These are phyloP conservation scores for Gnatocerus cornutus DNA, from an alignment of 2,888 invertebrate genomes.

Conservation along the genomic window DNA sequence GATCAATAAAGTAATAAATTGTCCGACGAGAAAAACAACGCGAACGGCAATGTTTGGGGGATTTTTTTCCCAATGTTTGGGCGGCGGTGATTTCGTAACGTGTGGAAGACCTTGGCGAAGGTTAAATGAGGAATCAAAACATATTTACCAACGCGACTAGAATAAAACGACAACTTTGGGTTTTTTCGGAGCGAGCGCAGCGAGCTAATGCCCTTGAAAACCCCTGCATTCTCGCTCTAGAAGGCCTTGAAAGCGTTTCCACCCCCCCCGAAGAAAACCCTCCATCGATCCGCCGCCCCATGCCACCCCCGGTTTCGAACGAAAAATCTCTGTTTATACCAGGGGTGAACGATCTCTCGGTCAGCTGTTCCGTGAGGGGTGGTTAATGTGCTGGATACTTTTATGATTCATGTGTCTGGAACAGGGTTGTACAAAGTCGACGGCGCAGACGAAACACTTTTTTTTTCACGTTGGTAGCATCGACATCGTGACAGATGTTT, in stretches of 20 bases:
- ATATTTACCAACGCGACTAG: conserved; percentile 21
- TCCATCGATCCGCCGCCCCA: not conserved
- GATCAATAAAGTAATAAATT: conserved; percentile 41
- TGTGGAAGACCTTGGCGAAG: conserved; percentile 28
- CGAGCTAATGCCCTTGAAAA: too few species aligned
- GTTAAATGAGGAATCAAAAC: conserved; percentile 34
- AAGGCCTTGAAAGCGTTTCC: too few species aligned
- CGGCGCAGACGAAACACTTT: not conserved
- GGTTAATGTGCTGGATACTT: conserved; percentile 12
- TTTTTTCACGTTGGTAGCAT: not conserved
- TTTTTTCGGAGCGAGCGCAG: not conserved
- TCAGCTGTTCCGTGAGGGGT: conserved; percentile 23
- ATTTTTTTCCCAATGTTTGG: not conserved
- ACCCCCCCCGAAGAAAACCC: not conserved
- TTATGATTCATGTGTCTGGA: conserved; percentile 37
- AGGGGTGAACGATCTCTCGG: conserved; percentile 34
- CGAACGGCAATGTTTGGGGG: not conserved
- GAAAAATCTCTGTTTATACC: conserved; percentile 13
- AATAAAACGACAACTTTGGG: not conserved
- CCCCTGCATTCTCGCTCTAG: too few species aligned
- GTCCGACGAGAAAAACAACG: conserved; percentile 2
- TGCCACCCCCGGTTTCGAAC: not conserved
- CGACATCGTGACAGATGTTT: not conserved
- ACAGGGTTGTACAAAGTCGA: conserved; percentile 27
- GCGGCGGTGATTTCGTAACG: not conserved